Base-by-base conservation (phyloP, 2,888 invertebrate genomes). In the Tinea trinotella region DNA sequence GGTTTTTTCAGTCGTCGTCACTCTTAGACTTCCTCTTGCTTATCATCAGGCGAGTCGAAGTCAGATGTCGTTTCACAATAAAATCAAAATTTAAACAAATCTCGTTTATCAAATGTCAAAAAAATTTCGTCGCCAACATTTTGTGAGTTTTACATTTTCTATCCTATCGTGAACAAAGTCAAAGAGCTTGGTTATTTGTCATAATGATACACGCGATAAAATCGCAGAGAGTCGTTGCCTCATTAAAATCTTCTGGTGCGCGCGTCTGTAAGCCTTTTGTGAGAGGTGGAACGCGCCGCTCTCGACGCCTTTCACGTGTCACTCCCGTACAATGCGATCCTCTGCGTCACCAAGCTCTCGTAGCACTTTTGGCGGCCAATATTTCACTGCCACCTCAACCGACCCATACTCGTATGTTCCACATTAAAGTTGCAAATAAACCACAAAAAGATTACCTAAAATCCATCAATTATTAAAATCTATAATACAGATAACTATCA, bases 161-260 rank as follows among this genome's bases (percentile, higher is more conserved):
- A 12, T 13, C n/a, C n/a, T 24, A 50, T 24, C 13, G 13, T 24
- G 70, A 74, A 71, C 70, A 71, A 73, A 76, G 74, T 76, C 76
- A 82, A 81, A 83, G 78, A 76, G 82, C 81, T 79, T 78, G 82
- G 83, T 85, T 84, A 84, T 83, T 84, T 83, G 80, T 85, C 83
- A 84, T 84, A 83, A 83, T 69, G 66, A 78, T 77, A 78, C 72
- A 80, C 75, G 78, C 82, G 81, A 85, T 83, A 82, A 83, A 85
- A 84, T 84, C 83, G 80, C 80, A 82, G 79, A 82, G 80, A 81
- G 76, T 83, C 78, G 84, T 83, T 81, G 82, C 84, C 84, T 85
- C 85, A 85, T 85, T 85, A 85, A 85, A 85, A 85, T 84, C 81
- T 85, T 85, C 84, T 84, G 85, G 83, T 80, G 74, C 75, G 74